Evolutionary conservation across 2,113 vertebrate genomes (phyloP).

Genomic region (Cyanoramphus novaezelandiae): DNA sequence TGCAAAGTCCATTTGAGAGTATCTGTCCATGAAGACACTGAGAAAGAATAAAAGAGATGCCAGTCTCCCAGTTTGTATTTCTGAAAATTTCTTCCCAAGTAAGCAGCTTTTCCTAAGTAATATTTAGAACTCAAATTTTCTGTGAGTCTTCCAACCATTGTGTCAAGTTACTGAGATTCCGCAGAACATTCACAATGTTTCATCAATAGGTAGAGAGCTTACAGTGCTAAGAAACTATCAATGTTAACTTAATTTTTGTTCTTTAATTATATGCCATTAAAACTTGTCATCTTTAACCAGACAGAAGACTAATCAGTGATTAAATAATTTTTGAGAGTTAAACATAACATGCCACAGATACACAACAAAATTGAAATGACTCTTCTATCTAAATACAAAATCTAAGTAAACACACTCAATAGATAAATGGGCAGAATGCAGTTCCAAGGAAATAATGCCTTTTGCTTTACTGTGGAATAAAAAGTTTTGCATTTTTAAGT

Average conservation of each 20-base stretch:
- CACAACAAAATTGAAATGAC: background rate
- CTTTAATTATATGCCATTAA: background rate
- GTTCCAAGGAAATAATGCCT: background rate
- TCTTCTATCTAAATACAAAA: background rate
- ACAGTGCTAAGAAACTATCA: background rate
- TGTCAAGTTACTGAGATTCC: background rate
- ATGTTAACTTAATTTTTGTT: background rate
- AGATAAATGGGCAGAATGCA: background rate
- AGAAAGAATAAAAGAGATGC: background rate
- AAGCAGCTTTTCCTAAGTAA: background rate
- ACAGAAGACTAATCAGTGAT: background rate
- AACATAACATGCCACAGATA: background rate
- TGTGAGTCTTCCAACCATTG: background rate
- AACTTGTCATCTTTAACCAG: background rate
- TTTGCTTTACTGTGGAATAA: background rate
- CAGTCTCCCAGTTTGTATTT: background rate
- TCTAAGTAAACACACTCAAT: background rate
- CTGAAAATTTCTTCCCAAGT: background rate
- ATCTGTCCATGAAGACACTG: background rate
- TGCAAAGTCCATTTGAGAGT: background rate
- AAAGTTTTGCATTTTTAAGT: background rate
- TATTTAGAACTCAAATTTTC: background rate
- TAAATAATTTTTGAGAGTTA: background rate
- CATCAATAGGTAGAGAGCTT: background rate
- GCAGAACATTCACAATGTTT: background rate